phyloP scores from a whole-genome alignment of 2,113 vertebrate species.

The Eretmochelys imbricata region DNA sequence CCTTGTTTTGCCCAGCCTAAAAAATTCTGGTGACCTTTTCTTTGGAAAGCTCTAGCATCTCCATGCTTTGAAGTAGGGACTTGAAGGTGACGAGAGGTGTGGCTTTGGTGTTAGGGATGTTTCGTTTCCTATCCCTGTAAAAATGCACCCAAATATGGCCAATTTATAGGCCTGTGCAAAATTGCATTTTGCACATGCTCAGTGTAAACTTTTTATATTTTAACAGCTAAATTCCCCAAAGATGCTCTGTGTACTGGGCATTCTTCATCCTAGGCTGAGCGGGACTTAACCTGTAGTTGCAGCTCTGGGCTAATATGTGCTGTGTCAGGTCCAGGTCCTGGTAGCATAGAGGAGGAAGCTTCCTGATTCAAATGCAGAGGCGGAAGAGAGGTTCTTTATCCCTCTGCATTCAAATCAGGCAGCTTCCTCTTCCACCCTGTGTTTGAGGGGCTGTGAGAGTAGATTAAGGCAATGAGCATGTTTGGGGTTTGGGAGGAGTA shows the following conservation, averaged over 20 bases:
- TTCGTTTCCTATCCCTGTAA: not conserved
- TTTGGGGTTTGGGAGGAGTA: not conserved
- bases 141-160: not conserved
- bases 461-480: not conserved
- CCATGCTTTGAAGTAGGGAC: not conserved
- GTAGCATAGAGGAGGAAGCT: not conserved
- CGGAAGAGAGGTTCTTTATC: not conserved
- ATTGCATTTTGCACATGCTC: not conserved
- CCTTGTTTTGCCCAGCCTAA: not conserved
- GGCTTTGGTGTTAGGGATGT: not conserved
- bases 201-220: not conserved
- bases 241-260: not conserved
- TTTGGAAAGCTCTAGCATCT: not conserved
- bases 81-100: not conserved
- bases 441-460: not conserved
- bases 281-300: not conserved
- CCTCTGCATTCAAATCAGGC: not conserved
- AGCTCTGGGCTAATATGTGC: not conserved
- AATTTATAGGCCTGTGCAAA: not conserved
- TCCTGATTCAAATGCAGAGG: not conserved
- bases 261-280: not conserved
- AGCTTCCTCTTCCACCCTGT: not conserved
- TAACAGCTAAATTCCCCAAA: not conserved
- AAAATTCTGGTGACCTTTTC: not conserved
- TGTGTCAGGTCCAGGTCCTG: not conserved